phyloP scores from a whole-genome alignment of 2,113 vertebrate genomes.

The Neotoma lepida region DNA sequence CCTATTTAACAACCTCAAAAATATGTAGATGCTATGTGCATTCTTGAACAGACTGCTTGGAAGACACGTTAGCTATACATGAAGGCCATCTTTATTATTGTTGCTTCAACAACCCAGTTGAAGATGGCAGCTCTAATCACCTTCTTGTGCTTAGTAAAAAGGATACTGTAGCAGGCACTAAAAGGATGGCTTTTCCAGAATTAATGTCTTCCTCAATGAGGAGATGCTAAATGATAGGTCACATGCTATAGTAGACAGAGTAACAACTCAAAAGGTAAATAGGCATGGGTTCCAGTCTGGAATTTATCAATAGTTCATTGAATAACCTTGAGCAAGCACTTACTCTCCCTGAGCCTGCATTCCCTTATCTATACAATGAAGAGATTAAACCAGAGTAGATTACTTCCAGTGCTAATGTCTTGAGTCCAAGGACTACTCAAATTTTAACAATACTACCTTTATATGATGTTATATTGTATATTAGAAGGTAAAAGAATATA shows the following conservation, averaged over 20 bases:
- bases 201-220: slow-evolving; percentile 39
- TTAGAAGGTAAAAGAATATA: background rate
- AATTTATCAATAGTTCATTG: background rate
- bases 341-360: background rate
- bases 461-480: background rate
- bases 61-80: background rate
- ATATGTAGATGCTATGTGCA: background rate
- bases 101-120: background rate
- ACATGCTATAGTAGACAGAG: background rate
- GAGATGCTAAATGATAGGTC: background rate
- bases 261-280: background rate
- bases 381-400: background rate
- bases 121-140: background rate
- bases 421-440: background rate
- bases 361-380: background rate
- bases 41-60: background rate
- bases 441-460: background rate
- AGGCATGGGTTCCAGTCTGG: background rate
- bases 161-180: background rate
- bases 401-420: background rate
- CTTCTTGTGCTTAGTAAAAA: background rate
- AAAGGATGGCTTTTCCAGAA: slow-evolving; percentile 22
- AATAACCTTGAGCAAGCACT: background rate
- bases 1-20: slow-evolving; percentile 1
- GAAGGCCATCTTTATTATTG: slow-evolving; percentile 21